Conservation (phyloP, 1,140 invertebrate species). For the Caerostris darwini region DNA sequence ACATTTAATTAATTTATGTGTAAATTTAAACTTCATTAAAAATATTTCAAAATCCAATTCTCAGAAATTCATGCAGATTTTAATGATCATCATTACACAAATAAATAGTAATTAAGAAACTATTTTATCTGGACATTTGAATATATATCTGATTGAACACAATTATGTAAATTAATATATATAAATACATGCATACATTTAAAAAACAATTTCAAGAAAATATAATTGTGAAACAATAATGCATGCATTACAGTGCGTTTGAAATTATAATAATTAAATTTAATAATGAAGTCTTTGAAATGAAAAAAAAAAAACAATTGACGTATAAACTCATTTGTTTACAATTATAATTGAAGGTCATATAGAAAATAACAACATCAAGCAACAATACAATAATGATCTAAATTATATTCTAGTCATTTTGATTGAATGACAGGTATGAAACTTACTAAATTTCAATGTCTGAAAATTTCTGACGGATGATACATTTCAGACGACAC, state of each 20-base stretch:
- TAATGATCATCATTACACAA: no score
- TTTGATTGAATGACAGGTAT: not conserved
- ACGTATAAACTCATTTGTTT: not conserved
- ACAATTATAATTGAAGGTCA: not conserved
- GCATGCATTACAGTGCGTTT: not conserved
- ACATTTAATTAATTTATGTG: no score
- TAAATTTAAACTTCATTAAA: no score
- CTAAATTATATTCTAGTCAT: not conserved
- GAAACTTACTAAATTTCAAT: constrained; percentile 36
- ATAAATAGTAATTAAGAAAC: no score
- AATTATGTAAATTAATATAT: no score
- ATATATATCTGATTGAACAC: no score
- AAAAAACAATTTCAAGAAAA: no score
- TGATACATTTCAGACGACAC: constrained; percentile 19
- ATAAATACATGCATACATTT: no score
- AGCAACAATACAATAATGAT: no score
- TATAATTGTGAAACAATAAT: not conserved
- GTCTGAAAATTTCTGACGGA: not conserved
- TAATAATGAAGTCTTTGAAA: not conserved
- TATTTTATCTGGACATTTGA: no score
- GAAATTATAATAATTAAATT: not conserved
- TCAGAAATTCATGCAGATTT: no score
- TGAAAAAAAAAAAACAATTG: not conserved
- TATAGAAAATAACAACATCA: not conserved
- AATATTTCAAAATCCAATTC: no score